Evolutionary conservation across 2,888 invertebrate species (phyloP), one percentile per base, ranked within the genome.

Genomic region (Drosophila robusta): DNA sequence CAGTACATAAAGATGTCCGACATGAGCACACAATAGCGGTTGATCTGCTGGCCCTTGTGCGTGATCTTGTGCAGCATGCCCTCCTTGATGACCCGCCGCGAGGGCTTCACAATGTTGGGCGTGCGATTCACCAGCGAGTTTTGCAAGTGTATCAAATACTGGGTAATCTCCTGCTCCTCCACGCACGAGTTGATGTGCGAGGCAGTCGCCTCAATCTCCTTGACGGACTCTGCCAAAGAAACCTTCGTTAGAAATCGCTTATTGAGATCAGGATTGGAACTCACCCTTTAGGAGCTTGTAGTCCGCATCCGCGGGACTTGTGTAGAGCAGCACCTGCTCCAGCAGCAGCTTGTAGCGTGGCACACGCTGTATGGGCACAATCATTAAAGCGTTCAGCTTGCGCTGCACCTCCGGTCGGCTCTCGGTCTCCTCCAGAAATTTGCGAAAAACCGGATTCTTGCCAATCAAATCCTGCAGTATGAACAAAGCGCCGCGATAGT

Each of bases 311-410:
- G 93, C 93, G 14, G 91, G 91, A 42, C 93, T 91, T 0, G 95
- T 95, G 73, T 95, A 93, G 26, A 94, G 92, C 29, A 95, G 83
- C 8, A 96, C 93, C 90, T 96, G 95, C 84, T 95, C 94, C 51
- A 96, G 91, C 12, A 96, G 92, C 44, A 96, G 92, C 83, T 95
- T 95, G 90, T 96, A 96, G 50, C 96, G 93, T 1, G 96, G 96
- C 52, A 97, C 94, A 80, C 96, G 93, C 90, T 97, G 96, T 78
- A 97, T 95, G 12, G 96, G 96, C 3, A 95, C 94, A 74, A 96
- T 96, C 75, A 96, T 93, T 41, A 96, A 92, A 0, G 96, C 94
- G 63, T 95, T 94, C 4, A 96, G 91, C 89, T 95, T 96, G 41
- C 93, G 93, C 75, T 94, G 94, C 47, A 96, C 95, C 90, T 96